A percentile compares a stretch with the other conserved stretches of the same genome.
Conservation (phyloP, 2,113 vertebrate species). For the Otolemur garnettii region DNA sequence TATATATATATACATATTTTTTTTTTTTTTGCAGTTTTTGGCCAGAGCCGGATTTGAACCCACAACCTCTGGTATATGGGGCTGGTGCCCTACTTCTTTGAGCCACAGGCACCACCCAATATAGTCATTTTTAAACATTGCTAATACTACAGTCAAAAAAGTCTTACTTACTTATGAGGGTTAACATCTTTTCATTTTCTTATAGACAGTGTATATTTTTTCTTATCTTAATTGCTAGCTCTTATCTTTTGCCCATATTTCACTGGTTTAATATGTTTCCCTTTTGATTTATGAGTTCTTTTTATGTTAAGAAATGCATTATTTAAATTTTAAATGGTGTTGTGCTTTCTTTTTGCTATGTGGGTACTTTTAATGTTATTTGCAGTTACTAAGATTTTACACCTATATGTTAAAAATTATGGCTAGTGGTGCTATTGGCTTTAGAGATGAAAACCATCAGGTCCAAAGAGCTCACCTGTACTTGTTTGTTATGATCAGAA, state of each 20-base stretch:
- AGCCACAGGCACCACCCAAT: too few species aligned
- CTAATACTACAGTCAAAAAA: neutral
- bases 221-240: neutral
- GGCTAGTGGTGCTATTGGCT: neutral
- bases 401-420: neutral
- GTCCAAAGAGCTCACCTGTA: neutral
- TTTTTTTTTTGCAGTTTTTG: too few species aligned
- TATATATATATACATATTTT: too few species aligned
- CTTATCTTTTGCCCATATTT: neutral
- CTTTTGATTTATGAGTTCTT: conserved; percentile 1
- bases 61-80: too few species aligned
- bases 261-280: neutral
- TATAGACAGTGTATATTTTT: neutral
- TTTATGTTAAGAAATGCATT: neutral
- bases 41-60: too few species aligned
- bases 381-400: neutral
- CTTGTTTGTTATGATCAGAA: neutral
- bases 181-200: neutral
- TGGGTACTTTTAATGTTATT: neutral
- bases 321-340: neutral
- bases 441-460: neutral
- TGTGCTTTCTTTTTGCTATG: neutral
- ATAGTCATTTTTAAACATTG: neutral
- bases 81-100: too few species aligned
- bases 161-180: neutral